These are phyloP conservation scores for Rhynchonema sp. DNA, from an alignment of 2,888 invertebrate species.

Conservation along the genomic window DNA sequence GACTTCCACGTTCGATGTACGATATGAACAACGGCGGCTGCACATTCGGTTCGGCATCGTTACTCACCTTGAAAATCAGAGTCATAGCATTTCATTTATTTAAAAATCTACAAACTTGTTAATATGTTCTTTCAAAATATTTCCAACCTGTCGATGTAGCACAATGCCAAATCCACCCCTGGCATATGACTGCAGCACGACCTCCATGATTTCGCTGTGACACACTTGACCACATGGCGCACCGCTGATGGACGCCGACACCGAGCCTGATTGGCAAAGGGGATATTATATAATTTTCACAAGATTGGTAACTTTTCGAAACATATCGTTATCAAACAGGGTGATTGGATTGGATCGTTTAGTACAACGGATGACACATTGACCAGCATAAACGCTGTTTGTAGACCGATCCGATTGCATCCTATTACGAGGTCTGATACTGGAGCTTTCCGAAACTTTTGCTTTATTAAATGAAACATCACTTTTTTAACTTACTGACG, in stretches of 20 bases:
- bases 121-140: neutral
- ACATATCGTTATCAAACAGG: neutral
- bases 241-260: slow-evolving; percentile 8
- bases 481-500: slow-evolving; percentile 13
- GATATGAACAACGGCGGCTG: slow-evolving; percentile 34
- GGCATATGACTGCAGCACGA: slow-evolving; percentile 36
- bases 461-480: neutral
- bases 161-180: slow-evolving; percentile 37
- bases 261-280: slow-evolving; percentile 7
- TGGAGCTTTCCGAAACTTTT: too few relatives aligned
- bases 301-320: too few relatives aligned
- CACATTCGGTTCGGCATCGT: slow-evolving; percentile 5
- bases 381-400: too few relatives aligned
- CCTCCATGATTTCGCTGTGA: slow-evolving; percentile 40
- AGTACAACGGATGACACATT: too few relatives aligned
- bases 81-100: too few relatives aligned
- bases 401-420: too few relatives aligned
- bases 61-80: too few relatives aligned
- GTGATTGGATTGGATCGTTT: too few relatives aligned
- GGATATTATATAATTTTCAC: neutral
- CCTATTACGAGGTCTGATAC: too few relatives aligned
- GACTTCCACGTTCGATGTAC: slow-evolving; percentile 38
- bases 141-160: slow-evolving; percentile 32
- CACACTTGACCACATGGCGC: slow-evolving; percentile 30
- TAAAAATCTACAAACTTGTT: too few relatives aligned